Conservation (phyloP, 30 jellyfish, hydroid and myxozoan species). For the Haliclystus octoradiatus region DNA sequence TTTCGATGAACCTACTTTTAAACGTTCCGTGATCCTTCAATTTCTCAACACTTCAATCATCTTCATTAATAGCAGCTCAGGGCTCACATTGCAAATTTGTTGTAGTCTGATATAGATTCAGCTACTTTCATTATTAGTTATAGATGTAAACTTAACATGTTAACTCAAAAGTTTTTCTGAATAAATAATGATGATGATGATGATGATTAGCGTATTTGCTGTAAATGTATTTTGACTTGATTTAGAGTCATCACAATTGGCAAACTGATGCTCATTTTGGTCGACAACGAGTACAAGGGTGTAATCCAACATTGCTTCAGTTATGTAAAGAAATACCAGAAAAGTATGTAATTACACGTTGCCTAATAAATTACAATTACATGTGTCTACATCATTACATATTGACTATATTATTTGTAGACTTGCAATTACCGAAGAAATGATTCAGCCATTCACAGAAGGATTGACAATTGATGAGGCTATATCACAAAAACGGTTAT, state of each 20-base stretch:
- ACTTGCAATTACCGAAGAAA: conserved; percentile 63
- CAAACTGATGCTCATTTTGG: conserved; percentile 83
- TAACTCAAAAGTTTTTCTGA: too few species aligned
- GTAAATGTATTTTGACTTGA: neutral
- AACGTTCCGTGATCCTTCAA: neutral
- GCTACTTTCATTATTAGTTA: too few species aligned
- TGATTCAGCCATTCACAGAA: conserved; percentile 77
- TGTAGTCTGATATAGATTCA: too few species aligned
- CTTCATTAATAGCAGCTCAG: too few species aligned
- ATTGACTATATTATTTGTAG: conserved; percentile 21
- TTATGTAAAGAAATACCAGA: conserved; percentile 67
- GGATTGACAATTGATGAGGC: conserved; percentile 68
- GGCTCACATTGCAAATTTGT: too few species aligned
- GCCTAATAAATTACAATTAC: too few species aligned
- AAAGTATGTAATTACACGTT: conserved; percentile 56
- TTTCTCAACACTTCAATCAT: too few species aligned
- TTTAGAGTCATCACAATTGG: conserved; percentile 79
- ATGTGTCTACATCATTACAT: too few species aligned
- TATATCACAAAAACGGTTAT: conserved; percentile 29
- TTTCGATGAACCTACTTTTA: too few species aligned
- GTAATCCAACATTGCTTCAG: conserved; percentile 53
- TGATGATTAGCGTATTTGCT: neutral
- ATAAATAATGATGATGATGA: too few species aligned
- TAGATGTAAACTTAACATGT: too few species aligned
- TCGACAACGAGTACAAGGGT: conserved; percentile 72